phyloP scores from a whole-genome alignment of 1,140 invertebrate genomes.

The Galendromus occidentalis region DNA sequence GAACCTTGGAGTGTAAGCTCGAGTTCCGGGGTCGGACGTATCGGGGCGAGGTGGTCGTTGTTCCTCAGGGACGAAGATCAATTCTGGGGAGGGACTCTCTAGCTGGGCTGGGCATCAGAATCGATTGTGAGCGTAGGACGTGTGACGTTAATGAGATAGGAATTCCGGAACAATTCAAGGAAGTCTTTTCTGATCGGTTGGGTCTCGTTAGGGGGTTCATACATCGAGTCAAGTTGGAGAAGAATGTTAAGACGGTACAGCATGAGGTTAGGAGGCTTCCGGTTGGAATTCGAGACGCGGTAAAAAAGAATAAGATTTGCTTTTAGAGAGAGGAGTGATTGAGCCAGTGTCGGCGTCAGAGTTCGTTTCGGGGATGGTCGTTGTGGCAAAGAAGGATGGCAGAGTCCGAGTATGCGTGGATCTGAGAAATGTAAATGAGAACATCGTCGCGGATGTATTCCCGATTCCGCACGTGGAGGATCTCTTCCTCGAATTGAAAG shows the following conservation, averaged over 20 bases:
- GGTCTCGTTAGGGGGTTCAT: neutral
- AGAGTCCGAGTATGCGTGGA: neutral
- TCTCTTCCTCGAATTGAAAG: neutral
- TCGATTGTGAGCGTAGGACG: neutral
- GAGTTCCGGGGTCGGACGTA: too few relatives aligned
- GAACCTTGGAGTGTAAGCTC: too few relatives aligned
- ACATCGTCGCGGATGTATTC: slow-evolving; percentile 6
- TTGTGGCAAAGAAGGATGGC: slow-evolving; percentile 12
- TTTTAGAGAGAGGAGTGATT: neutral
- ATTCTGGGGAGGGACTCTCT: neutral
- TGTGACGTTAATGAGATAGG: neutral
- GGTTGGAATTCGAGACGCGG: neutral
- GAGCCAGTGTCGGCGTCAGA: neutral
- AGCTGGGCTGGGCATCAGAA: neutral
- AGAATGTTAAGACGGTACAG: neutral
- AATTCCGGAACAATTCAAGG: neutral
- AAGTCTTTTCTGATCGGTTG: neutral
- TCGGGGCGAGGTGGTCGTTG: neutral
- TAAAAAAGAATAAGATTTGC: neutral
- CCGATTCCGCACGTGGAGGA: slow-evolving; percentile 12
- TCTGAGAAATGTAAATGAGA: neutral
- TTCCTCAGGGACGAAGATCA: neutral
- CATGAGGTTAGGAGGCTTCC: neutral
- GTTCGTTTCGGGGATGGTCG: neutral
- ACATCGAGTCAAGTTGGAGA: neutral